These are phyloP conservation scores for Embidobia sp. DNA, from an alignment of 2,888 invertebrate genomes.

Conservation along the genomic window DNA sequence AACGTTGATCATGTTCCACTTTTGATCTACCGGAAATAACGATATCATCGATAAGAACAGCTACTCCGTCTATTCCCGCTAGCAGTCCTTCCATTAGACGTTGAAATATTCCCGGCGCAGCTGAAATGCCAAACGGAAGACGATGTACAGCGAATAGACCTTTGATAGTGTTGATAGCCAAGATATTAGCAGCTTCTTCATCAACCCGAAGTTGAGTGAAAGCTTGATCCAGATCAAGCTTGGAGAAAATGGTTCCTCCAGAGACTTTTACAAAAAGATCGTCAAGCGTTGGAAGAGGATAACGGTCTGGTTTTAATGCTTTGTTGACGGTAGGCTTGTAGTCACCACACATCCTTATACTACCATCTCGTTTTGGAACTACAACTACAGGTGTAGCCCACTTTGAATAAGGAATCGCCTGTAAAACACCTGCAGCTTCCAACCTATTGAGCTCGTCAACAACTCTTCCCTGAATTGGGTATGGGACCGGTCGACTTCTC, in stretches of 20 bases:
- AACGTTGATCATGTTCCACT: slow-evolving; percentile 14
- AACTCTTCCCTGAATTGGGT: neutral
- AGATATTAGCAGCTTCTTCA: neutral
- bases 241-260: slow-evolving; percentile 18
- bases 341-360: slow-evolving; percentile 1
- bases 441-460: slow-evolving; percentile 11
- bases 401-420: slow-evolving; percentile 2
- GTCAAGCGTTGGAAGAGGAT: slow-evolving; percentile 12
- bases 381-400: slow-evolving; percentile 26
- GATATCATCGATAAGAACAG: slow-evolving; percentile 24
- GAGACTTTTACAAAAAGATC: slow-evolving; percentile 17
- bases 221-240: slow-evolving; percentile 9
- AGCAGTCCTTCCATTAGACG: slow-evolving; percentile 58
- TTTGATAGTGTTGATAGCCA: slow-evolving; percentile 15
- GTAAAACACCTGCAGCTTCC: neutral
- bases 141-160: slow-evolving; percentile 54
- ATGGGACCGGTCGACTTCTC: slow-evolving; percentile 21
- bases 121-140: slow-evolving; percentile 67
- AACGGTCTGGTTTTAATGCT: slow-evolving; percentile 7
- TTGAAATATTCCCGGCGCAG: slow-evolving; percentile 56
- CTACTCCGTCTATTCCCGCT: slow-evolving; percentile 2
- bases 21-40: neutral
- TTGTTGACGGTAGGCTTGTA: slow-evolving; percentile 8
- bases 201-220: slow-evolving; percentile 1
- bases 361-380: slow-evolving; percentile 3